Evolutionary conservation across 2,113 vertebrate genomes (phyloP), one percentile per base, ranked within the genome.

Genomic region (Poeciliopsis occidentalis): DNA sequence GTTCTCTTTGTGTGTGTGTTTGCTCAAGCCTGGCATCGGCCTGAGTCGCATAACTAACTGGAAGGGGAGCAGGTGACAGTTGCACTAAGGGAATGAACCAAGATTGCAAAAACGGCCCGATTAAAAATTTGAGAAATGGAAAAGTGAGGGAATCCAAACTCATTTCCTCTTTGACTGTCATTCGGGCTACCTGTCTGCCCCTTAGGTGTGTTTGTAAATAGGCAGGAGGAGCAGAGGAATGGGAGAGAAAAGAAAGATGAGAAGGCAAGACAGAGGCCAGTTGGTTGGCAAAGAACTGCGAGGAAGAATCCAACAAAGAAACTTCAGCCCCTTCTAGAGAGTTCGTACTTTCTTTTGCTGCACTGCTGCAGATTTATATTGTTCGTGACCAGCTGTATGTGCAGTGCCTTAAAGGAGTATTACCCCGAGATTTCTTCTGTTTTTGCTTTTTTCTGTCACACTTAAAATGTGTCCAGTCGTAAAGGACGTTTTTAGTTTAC

Each of bases 51-150:
- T 90, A 82, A 89, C 85, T 89, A 86, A 83, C 89, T 83, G 86
- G 81, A 86, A 81, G 81, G 91, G 92, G 92, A 94, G 93, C 94
- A 95, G 94, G 94, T 94, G 93, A 95, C 88, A 87, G 83, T 78
- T 80, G 86, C 91, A 89, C 90, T 87, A 70, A 91, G 92, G 91
- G 92, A 94, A 93, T 92, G 92, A 93, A 91, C 81, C 83, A 82
- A 93, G 92, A 94, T 95, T 94, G 93, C 89, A 79, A 87, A 91
- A 91, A 81, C 60, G 89, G 78, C 60, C 89, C 93, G 92, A 93
- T 94, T 94, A 95, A 92, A 93, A 89, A 88, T 79, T 67, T 61
- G 87, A 89, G 86, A 89, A 90, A 87, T 89, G 85, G 86, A 88
- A 90, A 90, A 88, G 85, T 83, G 79, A 79, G 70, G 69, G 88